Evolutionary conservation across 1,140 invertebrate species (phyloP), one percentile per base, ranked within the genome.

Genomic region (Globodera rostochiensis): DNA sequence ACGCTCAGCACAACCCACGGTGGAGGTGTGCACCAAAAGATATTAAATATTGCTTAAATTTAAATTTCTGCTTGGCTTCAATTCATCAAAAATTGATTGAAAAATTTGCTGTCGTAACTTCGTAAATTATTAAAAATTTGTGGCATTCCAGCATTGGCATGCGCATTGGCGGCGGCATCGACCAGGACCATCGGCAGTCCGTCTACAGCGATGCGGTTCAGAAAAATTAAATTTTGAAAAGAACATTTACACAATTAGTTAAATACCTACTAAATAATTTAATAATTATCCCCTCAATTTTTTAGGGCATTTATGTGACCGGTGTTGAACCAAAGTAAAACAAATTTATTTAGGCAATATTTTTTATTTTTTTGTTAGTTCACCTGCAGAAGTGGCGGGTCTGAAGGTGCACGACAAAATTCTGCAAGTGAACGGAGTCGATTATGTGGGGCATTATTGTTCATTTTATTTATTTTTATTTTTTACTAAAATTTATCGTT

Each of bases 91-190:
- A 53, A 1, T 53, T 53, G 7, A 36, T 53, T 53, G 0, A 1
- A 53, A 9, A 13, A 53, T 5, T 53, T 13, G 11, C 50, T 53
- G 25, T 25, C 25, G 7, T 53, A 53, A 53, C 11, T 53, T 53
- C 1, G 50, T 53, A 7, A 53, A 53, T 9, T 9, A 9, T 53
- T 53, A 1, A 53, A 53, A 13, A 53, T 3, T 53, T 53, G 7
- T 5, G 11, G 11, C 50, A 53, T 7, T 77, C n/a, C 15, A 77
- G 67, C 15, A 77, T 77, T 77, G 75, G 75, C 15, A 77, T 77
- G 75, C 21, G 50, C 75, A 77, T 77, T 1, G 75, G 75, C 21
- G 75, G 75, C 8, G 75, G 75, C 60, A 77, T 77, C 47, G 75
- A 77, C 67, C 75, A 77, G 8, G 75, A 77, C n/a, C 47, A 47